Percentiles rank a stretch among this genome's conserved stretches.
phyloP scores from a whole-genome alignment of 2,113 vertebrate genomes.

The Platysternon megacephalum region DNA sequence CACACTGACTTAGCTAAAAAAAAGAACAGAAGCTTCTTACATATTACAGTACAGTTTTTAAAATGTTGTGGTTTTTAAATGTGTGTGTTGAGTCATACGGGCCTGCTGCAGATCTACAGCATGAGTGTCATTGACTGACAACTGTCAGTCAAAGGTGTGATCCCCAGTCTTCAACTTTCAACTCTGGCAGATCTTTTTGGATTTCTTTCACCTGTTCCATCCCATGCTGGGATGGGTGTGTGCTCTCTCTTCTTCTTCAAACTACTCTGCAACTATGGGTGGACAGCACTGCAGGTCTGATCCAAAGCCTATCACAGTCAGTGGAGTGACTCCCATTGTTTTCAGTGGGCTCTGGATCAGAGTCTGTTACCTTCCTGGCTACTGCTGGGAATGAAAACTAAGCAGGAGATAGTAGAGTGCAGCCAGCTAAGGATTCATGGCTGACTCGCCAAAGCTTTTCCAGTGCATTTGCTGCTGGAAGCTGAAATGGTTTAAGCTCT shows the following conservation, averaged over 20 bases:
- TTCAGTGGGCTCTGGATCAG: not conserved
- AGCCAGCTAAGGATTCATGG: not conserved
- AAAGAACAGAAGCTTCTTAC: rapidly evolving
- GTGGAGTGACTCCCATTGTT: not conserved
- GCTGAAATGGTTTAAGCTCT: not conserved
- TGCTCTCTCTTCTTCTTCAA: not conserved
- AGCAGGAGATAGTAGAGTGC: not conserved
- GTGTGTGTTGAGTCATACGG: rapidly evolving
- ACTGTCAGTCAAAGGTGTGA: not conserved
- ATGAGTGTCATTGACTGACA: not conserved
- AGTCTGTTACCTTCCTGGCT: not conserved
- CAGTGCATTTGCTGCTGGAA: not conserved
- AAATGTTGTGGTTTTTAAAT: not conserved
- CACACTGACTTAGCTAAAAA: not conserved
- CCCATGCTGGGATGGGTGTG: not conserved
- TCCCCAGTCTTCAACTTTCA: not conserved
- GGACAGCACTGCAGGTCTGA: not conserved
- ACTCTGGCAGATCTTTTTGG: not conserved
- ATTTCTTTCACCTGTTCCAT: not conserved
- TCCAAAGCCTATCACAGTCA: not conserved
- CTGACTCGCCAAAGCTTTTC: not conserved
- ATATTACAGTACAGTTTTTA: rapidly evolving
- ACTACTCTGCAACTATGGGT: not conserved
- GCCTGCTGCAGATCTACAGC: not conserved
- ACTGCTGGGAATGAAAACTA: not conserved